Conservation (phyloP, 2,888 invertebrate species). For the Helicoverpa assulta region DNA sequence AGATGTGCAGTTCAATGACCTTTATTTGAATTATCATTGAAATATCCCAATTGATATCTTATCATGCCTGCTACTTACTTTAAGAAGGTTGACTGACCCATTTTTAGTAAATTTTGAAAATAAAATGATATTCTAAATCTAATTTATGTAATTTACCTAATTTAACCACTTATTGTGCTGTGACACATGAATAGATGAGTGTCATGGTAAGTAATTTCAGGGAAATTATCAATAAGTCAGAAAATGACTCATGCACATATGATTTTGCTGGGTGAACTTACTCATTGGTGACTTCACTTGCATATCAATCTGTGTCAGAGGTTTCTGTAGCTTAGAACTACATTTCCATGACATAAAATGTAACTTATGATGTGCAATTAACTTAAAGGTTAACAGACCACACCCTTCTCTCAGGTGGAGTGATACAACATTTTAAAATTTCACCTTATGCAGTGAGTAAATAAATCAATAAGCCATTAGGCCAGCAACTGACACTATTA, state of each 20-base stretch:
- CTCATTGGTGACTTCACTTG: constrained; percentile 21
- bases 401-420: constrained; percentile 53
- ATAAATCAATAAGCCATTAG: constrained; percentile 22
- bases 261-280: constrained; percentile 19
- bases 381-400: constrained; percentile 55
- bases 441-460: constrained; percentile 9
- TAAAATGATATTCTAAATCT: neutral
- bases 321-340: constrained; percentile 14
- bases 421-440: constrained; percentile 18
- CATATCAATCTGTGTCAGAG: constrained; percentile 25
- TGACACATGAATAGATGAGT: constrained; percentile 16
- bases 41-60: constrained; percentile 64
- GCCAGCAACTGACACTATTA: constrained; percentile 28
- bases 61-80: constrained; percentile 55
- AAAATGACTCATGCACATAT: constrained; percentile 49
- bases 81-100: constrained; percentile 57
- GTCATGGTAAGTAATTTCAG: constrained; percentile 31
- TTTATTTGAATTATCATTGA: constrained; percentile 72
- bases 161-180: neutral
- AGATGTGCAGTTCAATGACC: constrained; percentile 72
- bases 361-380: constrained; percentile 19
- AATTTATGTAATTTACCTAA: constrained; percentile 5
- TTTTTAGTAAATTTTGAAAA: constrained; percentile 29
- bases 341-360: constrained; percentile 34
- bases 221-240: constrained; percentile 34